Conservation (phyloP, 2,888 invertebrate species). For the Zhuqinia jingwanae region DNA sequence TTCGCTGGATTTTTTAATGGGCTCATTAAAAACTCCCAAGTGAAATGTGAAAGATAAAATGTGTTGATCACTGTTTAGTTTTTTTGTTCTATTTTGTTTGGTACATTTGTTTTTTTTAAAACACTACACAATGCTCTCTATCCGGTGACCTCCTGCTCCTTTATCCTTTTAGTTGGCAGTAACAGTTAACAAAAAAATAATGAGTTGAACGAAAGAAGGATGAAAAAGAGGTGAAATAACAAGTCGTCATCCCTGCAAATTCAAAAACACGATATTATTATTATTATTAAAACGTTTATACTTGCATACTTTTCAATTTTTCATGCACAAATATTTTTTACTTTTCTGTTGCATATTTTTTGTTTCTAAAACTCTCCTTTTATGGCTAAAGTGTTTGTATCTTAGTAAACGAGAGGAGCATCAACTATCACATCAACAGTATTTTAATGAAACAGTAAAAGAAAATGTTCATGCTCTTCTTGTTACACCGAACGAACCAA, state of each 20-base stretch:
- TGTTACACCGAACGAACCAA: not conserved
- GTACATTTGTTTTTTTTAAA: no score
- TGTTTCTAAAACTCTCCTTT: slow-evolving; percentile 5
- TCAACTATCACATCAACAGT: not conserved
- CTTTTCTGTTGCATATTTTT: slow-evolving; percentile 8
- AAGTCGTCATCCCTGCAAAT: not conserved
- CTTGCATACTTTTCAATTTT: not conserved
- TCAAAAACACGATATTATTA: slow-evolving; percentile 34
- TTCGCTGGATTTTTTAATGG: slow-evolving; percentile 53
- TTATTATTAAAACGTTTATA: slow-evolving; percentile 5
- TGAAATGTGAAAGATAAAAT: slow-evolving; percentile 24
- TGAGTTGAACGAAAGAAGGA: slow-evolving; percentile 24
- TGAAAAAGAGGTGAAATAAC: not conserved
- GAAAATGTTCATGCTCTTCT: slow-evolving; percentile 23
- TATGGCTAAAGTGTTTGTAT: not conserved
- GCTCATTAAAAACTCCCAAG: slow-evolving; percentile 52
- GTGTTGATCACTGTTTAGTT: slow-evolving; percentile 24
- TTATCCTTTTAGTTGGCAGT: not conserved
- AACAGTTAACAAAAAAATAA: slow-evolving; percentile 31
- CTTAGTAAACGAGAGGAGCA: not conserved
- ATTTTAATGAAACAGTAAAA: slow-evolving; percentile 12
- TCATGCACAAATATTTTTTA: slow-evolving; percentile 1
- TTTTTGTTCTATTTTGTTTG: not conserved
- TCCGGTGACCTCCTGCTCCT: slow-evolving; percentile 38
- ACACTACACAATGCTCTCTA: slow-evolving; percentile 27